Conservation (phyloP, 2,888 invertebrate species). For the Oithona nana region DNA sequence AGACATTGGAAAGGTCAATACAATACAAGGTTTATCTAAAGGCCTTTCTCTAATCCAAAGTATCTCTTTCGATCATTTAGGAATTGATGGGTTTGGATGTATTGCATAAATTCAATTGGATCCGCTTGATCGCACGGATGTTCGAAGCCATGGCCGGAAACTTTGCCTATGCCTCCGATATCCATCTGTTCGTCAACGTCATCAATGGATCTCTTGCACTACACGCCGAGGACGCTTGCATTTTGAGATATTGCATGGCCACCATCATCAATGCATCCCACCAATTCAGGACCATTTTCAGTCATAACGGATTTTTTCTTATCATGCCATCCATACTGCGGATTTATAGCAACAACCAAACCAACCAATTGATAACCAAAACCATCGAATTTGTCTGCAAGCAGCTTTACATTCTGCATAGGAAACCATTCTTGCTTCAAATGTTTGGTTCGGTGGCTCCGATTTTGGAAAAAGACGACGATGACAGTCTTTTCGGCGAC, state of each 20-base stretch:
- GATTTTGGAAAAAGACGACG: conserved; percentile 20
- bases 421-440: conserved; percentile 93
- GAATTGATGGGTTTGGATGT: conserved; percentile 81
- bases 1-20: conserved; percentile 56
- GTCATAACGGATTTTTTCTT: conserved; percentile 69
- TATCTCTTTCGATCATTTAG: conserved; percentile 26
- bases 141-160: conserved; percentile 96
- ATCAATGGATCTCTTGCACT: conserved; percentile 86
- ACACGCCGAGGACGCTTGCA: conserved; percentile 89
- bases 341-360: conserved; percentile 93
- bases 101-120: conserved; percentile 97
- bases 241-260: conserved; percentile 84
- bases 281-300: conserved; percentile 96
- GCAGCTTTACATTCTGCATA: conserved; percentile 91
- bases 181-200: conserved; percentile 91
- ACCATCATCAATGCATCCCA: conserved; percentile 93
- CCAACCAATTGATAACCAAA: conserved; percentile 78
- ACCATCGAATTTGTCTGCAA: conserved; percentile 96
- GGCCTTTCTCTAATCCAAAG: background rate
- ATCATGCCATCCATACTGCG: conserved; percentile 94
- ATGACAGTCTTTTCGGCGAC: conserved; percentile 44
- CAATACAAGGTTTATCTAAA: too few species aligned
- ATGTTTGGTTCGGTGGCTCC: conserved; percentile 98
- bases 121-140: conserved; percentile 76
- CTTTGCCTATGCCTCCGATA: conserved; percentile 87